Conservation (phyloP, 2,113 vertebrate species). For the Mus pahari region DNA sequence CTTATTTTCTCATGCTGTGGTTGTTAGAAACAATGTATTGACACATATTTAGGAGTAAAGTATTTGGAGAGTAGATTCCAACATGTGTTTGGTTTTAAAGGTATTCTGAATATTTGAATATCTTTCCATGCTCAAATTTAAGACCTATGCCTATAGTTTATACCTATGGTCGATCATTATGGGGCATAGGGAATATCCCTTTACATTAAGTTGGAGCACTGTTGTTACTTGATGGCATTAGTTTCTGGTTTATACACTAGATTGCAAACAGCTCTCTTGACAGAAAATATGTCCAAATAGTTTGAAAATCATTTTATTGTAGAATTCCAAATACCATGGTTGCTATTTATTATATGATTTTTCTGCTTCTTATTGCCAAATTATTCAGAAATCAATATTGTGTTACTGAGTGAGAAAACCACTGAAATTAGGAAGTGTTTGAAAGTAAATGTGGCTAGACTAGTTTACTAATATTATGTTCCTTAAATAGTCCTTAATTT, state of each 20-base stretch:
- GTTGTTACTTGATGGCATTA: neutral
- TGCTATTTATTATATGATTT: constrained; percentile 28
- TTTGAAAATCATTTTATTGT: constrained; percentile 21
- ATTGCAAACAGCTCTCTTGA: constrained; percentile 35
- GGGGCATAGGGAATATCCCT: neutral
- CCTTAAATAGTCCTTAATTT: neutral
- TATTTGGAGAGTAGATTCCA: constrained; percentile 45
- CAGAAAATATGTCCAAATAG: neutral
- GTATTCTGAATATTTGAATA: constrained; percentile 5
- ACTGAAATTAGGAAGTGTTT: constrained; percentile 19
- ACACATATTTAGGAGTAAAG: neutral
- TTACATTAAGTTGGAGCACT: neutral
- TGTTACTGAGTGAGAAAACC: constrained; percentile 49
- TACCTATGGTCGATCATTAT: constrained; percentile 1
- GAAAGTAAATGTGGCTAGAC: neutral
- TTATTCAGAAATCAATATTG: constrained; percentile 41
- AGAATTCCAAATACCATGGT: constrained; percentile 29
- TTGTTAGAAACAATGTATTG: constrained; percentile 45
- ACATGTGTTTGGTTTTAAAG: constrained; percentile 21
- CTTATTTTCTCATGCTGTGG: neutral
- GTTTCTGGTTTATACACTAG: constrained; percentile 29
- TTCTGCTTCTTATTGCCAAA: constrained; percentile 10
- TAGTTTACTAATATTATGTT: constrained; percentile 5
- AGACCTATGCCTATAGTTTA: neutral
- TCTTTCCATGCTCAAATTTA: neutral